Base-by-base conservation (phyloP, 1,140 invertebrate genomes). In the Monochamus saltuarius region DNA sequence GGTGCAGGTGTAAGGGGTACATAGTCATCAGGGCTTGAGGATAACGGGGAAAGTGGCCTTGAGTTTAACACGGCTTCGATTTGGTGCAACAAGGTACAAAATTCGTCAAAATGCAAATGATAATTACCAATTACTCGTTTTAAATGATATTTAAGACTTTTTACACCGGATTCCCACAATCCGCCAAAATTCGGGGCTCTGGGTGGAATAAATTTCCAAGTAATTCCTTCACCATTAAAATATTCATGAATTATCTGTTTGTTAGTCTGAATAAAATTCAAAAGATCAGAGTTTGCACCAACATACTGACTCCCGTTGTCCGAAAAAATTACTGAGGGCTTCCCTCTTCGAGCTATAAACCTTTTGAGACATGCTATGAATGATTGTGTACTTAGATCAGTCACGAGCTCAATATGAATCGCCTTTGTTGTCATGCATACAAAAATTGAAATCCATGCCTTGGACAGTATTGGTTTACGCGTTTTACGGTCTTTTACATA, bases 101-200 rank as follows among this genome's bases (percentile, higher is more conserved):
- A 55, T 50, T 74, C 65, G 37, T 75, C 72, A 46, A 37, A 60
- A 14, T 22, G 43, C 8, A 60, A 36, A 45, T n/a, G 1, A 22
- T 53, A 29, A 60, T 42, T 64, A 8, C 64, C 65, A 3, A 71
- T 35, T 7, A 67, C 62, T 1, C 68, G 62, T 14, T 64, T 51
- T 2, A 78, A 54, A 59, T 76, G 75, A 42, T 63, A 64, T 58
- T 80, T 80, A 7, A 71, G 60, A 22, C 59, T 62, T 62, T 76
- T 76, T 0, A 80, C 69, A 1, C 66, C 72, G 1, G 70, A 56
- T 59, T 81, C 80, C 68, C 75, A 78, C 16, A 77, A 17, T 8
- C 77, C 77, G 19, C 78, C 77, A 57, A 80, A 78, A 67, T 78
- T 71, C 7, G 74, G 73, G 10, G 75, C 70, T 6, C 50, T 11